phyloP scores from a whole-genome alignment of 2,888 invertebrate genomes.

The Trissolcus brochymenae region DNA sequence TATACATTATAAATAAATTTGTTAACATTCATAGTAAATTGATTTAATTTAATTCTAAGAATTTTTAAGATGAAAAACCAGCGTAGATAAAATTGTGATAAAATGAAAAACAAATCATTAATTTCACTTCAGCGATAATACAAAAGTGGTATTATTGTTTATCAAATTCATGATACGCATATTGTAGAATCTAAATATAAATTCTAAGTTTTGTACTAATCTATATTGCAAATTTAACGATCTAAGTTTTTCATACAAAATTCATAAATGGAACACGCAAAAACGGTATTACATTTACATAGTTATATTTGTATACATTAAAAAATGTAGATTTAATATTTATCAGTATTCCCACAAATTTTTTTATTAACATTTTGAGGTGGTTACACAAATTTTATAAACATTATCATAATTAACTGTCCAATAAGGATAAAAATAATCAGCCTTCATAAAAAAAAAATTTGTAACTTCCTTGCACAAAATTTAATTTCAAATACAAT shows the following conservation, averaged over 20 bases:
- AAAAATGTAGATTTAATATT: slow-evolving; percentile 9
- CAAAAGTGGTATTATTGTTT: background rate
- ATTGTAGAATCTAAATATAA: background rate
- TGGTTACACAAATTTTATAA: slow-evolving; percentile 30
- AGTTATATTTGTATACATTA: background rate
- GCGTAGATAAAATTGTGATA: background rate
- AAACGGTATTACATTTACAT: slow-evolving; percentile 15
- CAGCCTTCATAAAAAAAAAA: background rate
- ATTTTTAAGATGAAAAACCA: background rate
- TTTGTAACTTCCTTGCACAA: background rate
- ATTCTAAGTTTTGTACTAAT: slow-evolving; percentile 2
- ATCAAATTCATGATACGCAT: background rate
- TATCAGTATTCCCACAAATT: slow-evolving; percentile 2
- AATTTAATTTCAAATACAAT: background rate
- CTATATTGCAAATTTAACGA: slow-evolving; percentile 19
- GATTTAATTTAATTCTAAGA: slow-evolving; percentile 16
- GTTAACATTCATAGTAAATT: slow-evolving; percentile 30
- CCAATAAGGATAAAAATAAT: background rate
- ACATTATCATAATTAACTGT: background rate
- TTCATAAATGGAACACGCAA: slow-evolving; percentile 12
- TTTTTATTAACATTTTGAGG: slow-evolving; percentile 14
- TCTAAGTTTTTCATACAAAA: background rate
- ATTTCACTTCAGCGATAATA: slow-evolving; percentile 3
- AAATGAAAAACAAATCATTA: slow-evolving; percentile 13
- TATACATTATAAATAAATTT: slow-evolving; percentile 47